phyloP scores from a whole-genome alignment of 2,797 vertebrate species.

The Syngnathus acus region DNA sequence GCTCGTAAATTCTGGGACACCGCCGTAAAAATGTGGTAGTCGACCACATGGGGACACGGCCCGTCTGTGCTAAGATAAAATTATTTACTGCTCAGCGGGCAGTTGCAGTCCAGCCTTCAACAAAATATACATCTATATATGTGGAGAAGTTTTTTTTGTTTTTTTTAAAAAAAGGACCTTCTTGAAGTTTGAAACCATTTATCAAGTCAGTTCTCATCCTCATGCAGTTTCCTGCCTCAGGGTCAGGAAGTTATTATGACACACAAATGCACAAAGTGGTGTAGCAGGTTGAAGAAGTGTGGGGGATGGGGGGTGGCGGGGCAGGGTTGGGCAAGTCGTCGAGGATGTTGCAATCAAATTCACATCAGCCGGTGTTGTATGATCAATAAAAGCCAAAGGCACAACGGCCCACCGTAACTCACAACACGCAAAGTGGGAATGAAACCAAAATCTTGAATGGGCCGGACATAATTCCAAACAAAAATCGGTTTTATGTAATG shows the following conservation, averaged over 20 bases:
- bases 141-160: conserved; percentile 15
- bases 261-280: conserved; percentile 15
- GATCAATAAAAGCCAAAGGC: conserved; percentile 68
- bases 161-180: conserved; percentile 18
- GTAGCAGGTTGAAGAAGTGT: conserved; percentile 17
- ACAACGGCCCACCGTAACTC: conserved; percentile 57
- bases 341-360: conserved; percentile 35
- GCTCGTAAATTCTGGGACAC: conserved; percentile 10
- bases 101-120: conserved; percentile 26
- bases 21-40: conserved; percentile 5
- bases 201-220: conserved; percentile 24
- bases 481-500: no score
- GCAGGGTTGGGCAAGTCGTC: conserved; percentile 11
- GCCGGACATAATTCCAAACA: no score
- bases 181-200: conserved; percentile 41
- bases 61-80: conserved; percentile 25
- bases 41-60: conserved; percentile 22
- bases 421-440: conserved; percentile 25
- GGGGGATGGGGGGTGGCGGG: not conserved
- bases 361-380: conserved; percentile 62
- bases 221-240: conserved; percentile 42
- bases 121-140: conserved; percentile 33
- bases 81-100: conserved; percentile 52
- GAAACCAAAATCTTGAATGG: no score
- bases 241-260: conserved; percentile 40